Evolutionary conservation across 2,888 invertebrate genomes (phyloP), one percentile per base, ranked within the genome.

Genomic region (Sarcophaga variegata): DNA sequence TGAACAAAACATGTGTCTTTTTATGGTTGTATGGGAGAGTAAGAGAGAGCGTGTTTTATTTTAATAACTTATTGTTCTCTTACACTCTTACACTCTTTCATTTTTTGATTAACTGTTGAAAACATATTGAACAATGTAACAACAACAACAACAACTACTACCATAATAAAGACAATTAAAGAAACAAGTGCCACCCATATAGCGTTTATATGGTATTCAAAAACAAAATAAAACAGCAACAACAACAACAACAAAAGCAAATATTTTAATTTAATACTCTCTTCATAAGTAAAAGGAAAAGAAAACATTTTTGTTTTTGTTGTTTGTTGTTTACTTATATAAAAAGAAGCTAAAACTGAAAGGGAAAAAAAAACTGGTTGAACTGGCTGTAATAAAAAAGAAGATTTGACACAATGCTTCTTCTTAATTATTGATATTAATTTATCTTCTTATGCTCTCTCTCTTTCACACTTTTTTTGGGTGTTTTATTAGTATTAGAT

Each of bases 381-480:
- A 77, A 81, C 83, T 81, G 83, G 81, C 70, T 63, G 71, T 49
- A 37, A 37, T 64, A 37, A 37, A 67, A 67, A 81, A 81, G 81
- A 83, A 75, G 81, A 83, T 37, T 37, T 37, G 37, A 37, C 37
- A 37, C 37, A 37, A 37, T 37, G 10, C 37, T 37, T 8, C 37
- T 37, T 37, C 62, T 20, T 2, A 25, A n/a, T 1, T 12, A 47
- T 66, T 76, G 66, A 59, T n/a, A 76, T 59, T 66, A 76, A 59
- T 76, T 20, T 4, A 54, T 75, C 11, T 4, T 4, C 49, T 66
- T 27, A 17, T 59, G 1, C 17, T 5, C n/a, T 59, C n/a, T 54
- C 27, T 66, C 17, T 3, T 54, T 25, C 20, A 45, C 45, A 60
- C 54, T 67, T 49, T 47, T 47, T 59, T 59, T 17, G 25, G 59